Evolutionary conservation across 2,113 vertebrate genomes (phyloP).

Genomic region (Toxotes chatareus): DNA sequence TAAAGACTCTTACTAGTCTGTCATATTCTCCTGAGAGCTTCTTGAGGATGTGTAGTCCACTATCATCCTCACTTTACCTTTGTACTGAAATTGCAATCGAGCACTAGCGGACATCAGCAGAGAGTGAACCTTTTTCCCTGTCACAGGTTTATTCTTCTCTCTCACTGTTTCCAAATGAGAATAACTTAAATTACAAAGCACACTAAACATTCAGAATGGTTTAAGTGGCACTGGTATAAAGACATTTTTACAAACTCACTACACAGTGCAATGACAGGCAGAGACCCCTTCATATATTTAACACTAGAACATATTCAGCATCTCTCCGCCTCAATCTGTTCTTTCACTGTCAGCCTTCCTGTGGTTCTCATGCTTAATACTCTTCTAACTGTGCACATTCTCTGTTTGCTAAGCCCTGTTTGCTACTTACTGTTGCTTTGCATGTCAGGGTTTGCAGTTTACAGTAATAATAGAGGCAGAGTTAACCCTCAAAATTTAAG

Average conservation of each 20-base stretch:
- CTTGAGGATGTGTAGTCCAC: background rate
- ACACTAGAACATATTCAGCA: background rate
- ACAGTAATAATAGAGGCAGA: background rate
- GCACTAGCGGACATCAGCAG: background rate
- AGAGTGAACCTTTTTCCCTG: background rate
- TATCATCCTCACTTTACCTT: conserved; percentile 21
- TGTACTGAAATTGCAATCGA: conserved; percentile 7
- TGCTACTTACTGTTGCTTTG: background rate
- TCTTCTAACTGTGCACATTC: background rate
- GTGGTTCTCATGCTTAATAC: too few species aligned
- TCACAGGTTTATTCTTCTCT: background rate
- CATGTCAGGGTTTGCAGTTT: background rate
- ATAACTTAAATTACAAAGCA: background rate
- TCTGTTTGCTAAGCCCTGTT: background rate
- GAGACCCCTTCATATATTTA: background rate
- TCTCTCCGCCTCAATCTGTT: background rate
- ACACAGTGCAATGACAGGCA: background rate
- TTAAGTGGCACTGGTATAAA: background rate
- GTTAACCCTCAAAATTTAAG: background rate
- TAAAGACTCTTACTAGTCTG: conserved; percentile 20
- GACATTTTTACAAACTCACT: background rate
- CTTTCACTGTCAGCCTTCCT: background rate
- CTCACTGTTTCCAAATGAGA: background rate
- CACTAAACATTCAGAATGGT: background rate
- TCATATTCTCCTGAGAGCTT: conserved; percentile 39